phyloP scores from a whole-genome alignment of 1,140 invertebrate genomes.

The Amyelois transitella region DNA sequence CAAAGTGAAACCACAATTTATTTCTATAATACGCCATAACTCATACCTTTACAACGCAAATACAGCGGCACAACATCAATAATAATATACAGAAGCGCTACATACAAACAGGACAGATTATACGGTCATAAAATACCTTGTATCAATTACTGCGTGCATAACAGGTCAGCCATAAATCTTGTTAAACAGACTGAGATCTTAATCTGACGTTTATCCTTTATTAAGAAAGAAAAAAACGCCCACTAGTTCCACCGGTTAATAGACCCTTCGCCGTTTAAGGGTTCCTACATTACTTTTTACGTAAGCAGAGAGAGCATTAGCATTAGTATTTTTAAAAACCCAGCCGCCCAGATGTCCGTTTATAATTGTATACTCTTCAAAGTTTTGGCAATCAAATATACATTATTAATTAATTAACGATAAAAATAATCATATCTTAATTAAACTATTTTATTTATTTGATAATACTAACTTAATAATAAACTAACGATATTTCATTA shows the following conservation, averaged over 20 bases:
- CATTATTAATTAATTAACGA: too few species aligned
- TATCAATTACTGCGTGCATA: constrained; percentile 12
- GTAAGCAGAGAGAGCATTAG: constrained; percentile 19
- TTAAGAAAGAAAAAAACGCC: constrained; percentile 23
- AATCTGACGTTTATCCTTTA: constrained; percentile 26
- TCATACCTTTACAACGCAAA: not conserved
- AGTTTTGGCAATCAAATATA: too few species aligned
- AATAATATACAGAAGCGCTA: not conserved
- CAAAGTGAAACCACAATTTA: not conserved
- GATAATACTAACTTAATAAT: too few species aligned
- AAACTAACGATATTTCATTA: too few species aligned
- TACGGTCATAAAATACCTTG: not conserved
- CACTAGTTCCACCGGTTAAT: constrained; percentile 18
- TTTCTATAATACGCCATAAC: not conserved
- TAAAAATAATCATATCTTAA: too few species aligned
- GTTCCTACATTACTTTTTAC: constrained; percentile 9
- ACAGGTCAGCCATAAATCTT: constrained; percentile 18
- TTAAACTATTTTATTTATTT: too few species aligned
- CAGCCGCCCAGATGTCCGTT: too few species aligned
- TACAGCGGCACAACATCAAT: not conserved
- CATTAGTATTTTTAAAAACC: too few species aligned
- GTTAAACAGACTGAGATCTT: constrained; percentile 21
- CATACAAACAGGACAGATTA: not conserved
- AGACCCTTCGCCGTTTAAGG: constrained; percentile 11
- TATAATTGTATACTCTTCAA: too few species aligned